phyloP scores from a whole-genome alignment of 2,888 invertebrate species.

The Euplexia lucipara region DNA sequence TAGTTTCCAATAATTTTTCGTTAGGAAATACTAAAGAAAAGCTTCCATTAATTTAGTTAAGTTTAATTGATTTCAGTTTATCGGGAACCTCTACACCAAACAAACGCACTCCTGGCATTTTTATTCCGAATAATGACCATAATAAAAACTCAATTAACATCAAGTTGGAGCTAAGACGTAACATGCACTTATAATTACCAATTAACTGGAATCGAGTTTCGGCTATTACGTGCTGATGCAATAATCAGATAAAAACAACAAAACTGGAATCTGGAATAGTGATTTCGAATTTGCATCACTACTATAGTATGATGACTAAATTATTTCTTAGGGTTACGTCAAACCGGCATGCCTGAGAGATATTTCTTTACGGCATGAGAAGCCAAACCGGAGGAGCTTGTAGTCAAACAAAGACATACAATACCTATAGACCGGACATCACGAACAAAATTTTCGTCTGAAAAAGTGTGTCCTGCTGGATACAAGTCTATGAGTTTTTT shows the following conservation, averaged over 20 bases:
- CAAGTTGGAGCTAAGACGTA: conserved; percentile 44
- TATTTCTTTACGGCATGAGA: too few species aligned
- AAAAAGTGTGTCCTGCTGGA: too few species aligned
- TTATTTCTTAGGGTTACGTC: too few species aligned
- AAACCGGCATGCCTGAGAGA: too few species aligned
- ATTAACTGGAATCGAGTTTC: conserved; percentile 43
- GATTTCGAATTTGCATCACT: neutral
- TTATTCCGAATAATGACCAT: conserved; percentile 37
- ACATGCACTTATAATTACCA: conserved; percentile 43
- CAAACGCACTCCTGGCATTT: conserved; percentile 17
- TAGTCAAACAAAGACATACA: too few species aligned
- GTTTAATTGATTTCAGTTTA: neutral
- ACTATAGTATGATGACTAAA: neutral
- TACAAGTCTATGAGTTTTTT: too few species aligned
- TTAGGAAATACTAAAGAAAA: neutral
- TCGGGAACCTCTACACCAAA: neutral
- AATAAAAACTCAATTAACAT: conserved; percentile 51
- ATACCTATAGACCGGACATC: too few species aligned
- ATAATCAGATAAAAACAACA: conserved; percentile 31
- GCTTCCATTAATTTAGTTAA: too few species aligned
- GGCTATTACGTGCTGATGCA: conserved; percentile 36
- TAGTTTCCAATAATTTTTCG: neutral
- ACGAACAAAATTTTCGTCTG: too few species aligned
- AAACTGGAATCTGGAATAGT: conserved; percentile 26
- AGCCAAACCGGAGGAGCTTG: too few species aligned